Base-by-base conservation (phyloP, 2,113 vertebrate species). In the Quiscalus mexicanus region DNA sequence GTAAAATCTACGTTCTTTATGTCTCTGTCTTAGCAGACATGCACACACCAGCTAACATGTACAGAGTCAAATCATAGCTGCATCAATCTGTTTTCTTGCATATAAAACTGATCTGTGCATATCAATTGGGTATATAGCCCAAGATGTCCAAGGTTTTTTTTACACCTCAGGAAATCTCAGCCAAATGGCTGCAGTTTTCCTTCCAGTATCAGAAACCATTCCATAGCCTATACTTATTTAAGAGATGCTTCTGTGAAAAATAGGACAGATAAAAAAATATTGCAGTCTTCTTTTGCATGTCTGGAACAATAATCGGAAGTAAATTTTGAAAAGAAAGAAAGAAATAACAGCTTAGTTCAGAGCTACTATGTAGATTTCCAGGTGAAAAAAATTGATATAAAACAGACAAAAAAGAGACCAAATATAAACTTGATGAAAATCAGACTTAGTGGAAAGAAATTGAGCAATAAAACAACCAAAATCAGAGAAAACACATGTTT, bases 61-160 rank as follows among this genome's bases (percentile, higher is more conserved):
- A 33, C 10, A 16, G 19, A 52, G 4, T 21, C 53, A 45, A 45
- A 10, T 70, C 22, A 70, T 2, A 55, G 30, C 42, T n/a, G 2
- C 33, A 55, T 37, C 28, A 7, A 2, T n/a, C 33, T 59, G 9
- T 5, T 39, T n/a, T 35, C 64, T 27, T 74, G 13, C 13, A 8
- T 41, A 25, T 76, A 49, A 83, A 93, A 84, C 24, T 21, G 18
- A 35, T 33, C 19, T 18, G 41, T 12, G 11, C 9, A 9, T 52
- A 56, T 8, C 0, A 0, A 47, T 4, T 35, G 28, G 3, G 14
- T 69, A 15, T 50, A 41, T 35, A 64, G 27, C 27, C 19, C 37
- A 58, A 75, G 62, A 80, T 25, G 22, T 59, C 25, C 58, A 50
- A 50, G 10, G 4, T n/a, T 23, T 39, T 23, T 52, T 81, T 62